Evolutionary conservation across 2,888 invertebrate species (phyloP).

Genomic region (Ischnus inquisitorius): DNA sequence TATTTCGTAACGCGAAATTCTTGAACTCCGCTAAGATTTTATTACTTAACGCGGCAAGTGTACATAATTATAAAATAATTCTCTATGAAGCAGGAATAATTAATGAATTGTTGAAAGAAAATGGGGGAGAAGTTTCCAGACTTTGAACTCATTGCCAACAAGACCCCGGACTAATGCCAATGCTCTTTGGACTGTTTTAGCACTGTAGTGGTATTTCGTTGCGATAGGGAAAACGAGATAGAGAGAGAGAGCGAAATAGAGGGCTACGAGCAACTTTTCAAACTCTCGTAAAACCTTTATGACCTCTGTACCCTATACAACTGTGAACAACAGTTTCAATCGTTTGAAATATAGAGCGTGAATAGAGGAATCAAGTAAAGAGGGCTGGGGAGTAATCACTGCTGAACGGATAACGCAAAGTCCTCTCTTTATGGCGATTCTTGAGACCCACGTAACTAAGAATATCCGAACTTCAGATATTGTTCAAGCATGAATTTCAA

Average conservation of each 20-base stretch:
- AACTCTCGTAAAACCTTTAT: constrained; percentile 55
- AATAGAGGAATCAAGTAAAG: constrained; percentile 22
- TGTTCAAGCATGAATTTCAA: background rate
- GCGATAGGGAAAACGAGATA: constrained; percentile 13
- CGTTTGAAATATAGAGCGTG: constrained; percentile 27
- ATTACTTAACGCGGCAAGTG: constrained; percentile 18
- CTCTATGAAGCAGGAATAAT: constrained; percentile 67
- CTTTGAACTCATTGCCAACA: constrained; percentile 77
- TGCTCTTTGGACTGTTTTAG: constrained; percentile 34
- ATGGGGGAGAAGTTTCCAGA: constrained; percentile 76
- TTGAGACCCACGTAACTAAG: background rate
- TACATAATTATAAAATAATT: constrained; percentile 21
- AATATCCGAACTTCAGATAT: background rate
- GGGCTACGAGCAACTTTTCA: constrained; percentile 47
- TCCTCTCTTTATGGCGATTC: background rate
- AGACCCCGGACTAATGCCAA: constrained; percentile 67
- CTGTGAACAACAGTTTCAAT: constrained; percentile 22
- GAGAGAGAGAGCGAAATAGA: background rate
- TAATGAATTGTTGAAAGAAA: constrained; percentile 73
- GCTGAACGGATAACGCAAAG: background rate
- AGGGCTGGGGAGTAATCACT: constrained; percentile 14
- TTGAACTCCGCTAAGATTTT: constrained; percentile 19
- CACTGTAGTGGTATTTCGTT: constrained; percentile 25
- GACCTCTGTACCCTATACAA: constrained; percentile 29
- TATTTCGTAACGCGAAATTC: constrained; percentile 16